Percentiles rank a stretch among this genome's conserved stretches.
Evolutionary conservation across 2,888 invertebrate species (phyloP).

Genomic region (Scotopteryx bipunctaria): DNA sequence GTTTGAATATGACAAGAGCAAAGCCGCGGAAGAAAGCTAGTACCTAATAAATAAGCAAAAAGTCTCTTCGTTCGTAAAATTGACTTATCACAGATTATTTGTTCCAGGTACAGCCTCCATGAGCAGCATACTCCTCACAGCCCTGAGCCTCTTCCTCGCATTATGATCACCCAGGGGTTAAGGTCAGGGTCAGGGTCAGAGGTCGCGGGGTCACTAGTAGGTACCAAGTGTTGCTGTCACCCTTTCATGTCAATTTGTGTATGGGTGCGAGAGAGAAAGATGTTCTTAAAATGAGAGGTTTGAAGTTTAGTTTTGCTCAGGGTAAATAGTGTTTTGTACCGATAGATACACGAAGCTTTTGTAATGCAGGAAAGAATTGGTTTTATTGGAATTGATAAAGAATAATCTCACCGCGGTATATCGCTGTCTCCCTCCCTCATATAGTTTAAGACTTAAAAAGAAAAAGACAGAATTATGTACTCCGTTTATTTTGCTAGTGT

Average conservation of each 20-base stretch:
- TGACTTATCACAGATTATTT: not conserved
- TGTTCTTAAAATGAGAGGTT: constrained; percentile 20
- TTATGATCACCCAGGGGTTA: constrained; percentile 48
- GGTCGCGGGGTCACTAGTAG: constrained; percentile 4
- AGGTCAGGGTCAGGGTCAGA: constrained; percentile 29
- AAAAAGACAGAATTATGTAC: no score
- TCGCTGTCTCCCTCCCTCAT: not conserved
- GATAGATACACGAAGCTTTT: no score
- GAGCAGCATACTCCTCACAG: constrained; percentile 39
- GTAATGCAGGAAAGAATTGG: not conserved
- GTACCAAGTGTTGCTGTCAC: constrained; percentile 30
- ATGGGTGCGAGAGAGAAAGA: constrained; percentile 24
- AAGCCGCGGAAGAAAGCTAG: no score
- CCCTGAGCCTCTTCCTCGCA: constrained; percentile 40
- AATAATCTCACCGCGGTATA: not conserved
- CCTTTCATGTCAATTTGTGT: constrained; percentile 37
- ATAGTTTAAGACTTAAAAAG: not conserved
- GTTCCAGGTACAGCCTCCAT: constrained; percentile 39
- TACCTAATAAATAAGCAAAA: no score
- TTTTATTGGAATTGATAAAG: not conserved
- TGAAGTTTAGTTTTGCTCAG: constrained; percentile 18
- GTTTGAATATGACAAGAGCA: no score
- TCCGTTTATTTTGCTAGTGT: no score
- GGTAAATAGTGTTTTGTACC: constrained; percentile 17
- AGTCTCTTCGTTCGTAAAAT: no score